These are phyloP conservation scores for Contarinia nasturtii DNA, from an alignment of 1,140 invertebrate species.

Conservation along the genomic window DNA sequence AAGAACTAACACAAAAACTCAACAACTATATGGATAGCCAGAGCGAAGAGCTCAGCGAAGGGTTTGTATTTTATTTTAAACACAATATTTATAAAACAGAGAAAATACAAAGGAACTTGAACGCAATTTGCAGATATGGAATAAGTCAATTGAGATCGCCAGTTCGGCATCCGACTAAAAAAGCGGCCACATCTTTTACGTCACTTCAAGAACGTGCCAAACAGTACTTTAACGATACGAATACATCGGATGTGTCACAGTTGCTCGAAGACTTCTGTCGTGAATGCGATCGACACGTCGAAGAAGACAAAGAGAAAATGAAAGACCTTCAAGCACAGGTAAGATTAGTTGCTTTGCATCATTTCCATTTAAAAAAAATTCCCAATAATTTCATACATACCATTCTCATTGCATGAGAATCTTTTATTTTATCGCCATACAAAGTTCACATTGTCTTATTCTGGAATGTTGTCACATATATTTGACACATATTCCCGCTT, in stretches of 20 bases:
- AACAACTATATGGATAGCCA: slow-evolving; percentile 21
- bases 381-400: too few relatives aligned
- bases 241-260: slow-evolving; percentile 26
- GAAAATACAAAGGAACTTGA: too few relatives aligned
- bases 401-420: too few relatives aligned
- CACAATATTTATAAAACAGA: too few relatives aligned
- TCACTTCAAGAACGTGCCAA: slow-evolving; percentile 28
- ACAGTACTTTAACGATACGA: slow-evolving; percentile 22
- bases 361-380: too few relatives aligned
- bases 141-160: slow-evolving; percentile 12
- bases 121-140: slow-evolving; percentile 10
- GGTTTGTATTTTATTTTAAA: slow-evolving; percentile 23
- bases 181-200: slow-evolving; percentile 16
- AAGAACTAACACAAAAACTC: slow-evolving; percentile 18
- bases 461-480: too few relatives aligned
- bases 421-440: too few relatives aligned
- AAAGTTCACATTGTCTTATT: too few relatives aligned
- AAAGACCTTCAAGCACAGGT: slow-evolving; percentile 56
- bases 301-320: slow-evolving; percentile 38
- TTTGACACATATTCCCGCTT: too few relatives aligned
- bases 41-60: slow-evolving; percentile 39
- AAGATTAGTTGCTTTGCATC: slow-evolving; percentile 7
- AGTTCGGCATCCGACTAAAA: slow-evolving; percentile 6
- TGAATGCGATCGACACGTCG: slow-evolving; percentile 38
- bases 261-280: slow-evolving; percentile 38